Evolutionary conservation across 2,888 invertebrate genomes (phyloP), one percentile per base, ranked within the genome.

Genomic region (Nephrotoma flavescens): DNA sequence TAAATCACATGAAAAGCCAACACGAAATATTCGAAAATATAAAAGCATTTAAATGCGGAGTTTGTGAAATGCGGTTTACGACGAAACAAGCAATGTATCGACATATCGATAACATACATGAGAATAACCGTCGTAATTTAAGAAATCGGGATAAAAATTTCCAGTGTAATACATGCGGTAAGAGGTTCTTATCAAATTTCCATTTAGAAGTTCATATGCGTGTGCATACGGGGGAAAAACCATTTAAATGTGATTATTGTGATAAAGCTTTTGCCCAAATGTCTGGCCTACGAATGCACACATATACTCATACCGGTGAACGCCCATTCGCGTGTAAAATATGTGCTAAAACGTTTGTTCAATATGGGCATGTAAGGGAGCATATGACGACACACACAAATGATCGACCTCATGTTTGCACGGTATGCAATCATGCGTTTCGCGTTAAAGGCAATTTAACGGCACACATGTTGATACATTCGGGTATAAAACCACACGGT

Each of bases 151-250:
- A 87, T 11, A 88, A 87, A 84, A 88, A 87, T 42, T 88, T 87
- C 45, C 87, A 88, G 5, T 91, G 91, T 87, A 86, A 86, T 6
- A 88, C 88, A 12, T 91, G 91, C 88, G 88, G 88, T 4, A 91
- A 90, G 57, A 89, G 88, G 42, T 91, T 90, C 89, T 89, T 89
- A 0, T 90, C 91, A 9, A 90, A 89, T 87, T 90, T 90, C 1
- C 90, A 90, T 86, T 87, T 91, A 6, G 89, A 89, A 84, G 90
- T 90, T 0, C 91, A 91, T 31, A 89, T 90, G 89, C 89, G 87
- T 4, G 42, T 47, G 6, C 87, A 87, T 19, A 87, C 86, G 1
- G 85, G 85, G 0, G 85, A 86, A 7, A 41, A 44, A 71, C 86
- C 86, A 11, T 86, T 83, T 86, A 41, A 47, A 45, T 86, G 87